A percentile compares a stretch with the other conserved stretches of the same genome.
Evolutionary conservation across 2,888 invertebrate species (phyloP).

Genomic region (Tachina fera): DNA sequence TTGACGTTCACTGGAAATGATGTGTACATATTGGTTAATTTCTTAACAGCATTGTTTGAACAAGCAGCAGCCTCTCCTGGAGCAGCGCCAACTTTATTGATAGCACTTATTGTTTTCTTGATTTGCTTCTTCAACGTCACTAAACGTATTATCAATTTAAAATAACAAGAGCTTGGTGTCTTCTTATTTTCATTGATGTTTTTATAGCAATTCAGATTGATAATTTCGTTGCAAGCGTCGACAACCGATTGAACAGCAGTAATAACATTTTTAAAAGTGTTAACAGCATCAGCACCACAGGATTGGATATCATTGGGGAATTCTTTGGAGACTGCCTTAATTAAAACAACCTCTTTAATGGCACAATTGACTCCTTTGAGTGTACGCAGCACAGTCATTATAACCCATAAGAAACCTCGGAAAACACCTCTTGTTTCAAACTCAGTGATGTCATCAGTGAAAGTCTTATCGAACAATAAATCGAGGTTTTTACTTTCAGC

Average conservation of each 20-base stretch:
- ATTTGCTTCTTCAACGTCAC: slow-evolving; percentile 35
- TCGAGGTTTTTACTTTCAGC: neutral
- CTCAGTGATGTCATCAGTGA: slow-evolving; percentile 23
- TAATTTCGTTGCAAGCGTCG: slow-evolving; percentile 30
- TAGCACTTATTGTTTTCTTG: neutral
- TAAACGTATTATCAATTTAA: slow-evolving; percentile 33
- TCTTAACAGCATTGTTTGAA: slow-evolving; percentile 60
- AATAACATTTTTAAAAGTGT: slow-evolving; percentile 4
- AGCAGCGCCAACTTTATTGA: slow-evolving; percentile 27
- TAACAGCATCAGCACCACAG: slow-evolving; percentile 46
- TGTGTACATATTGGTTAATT: slow-evolving; percentile 73
- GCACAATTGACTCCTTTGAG: slow-evolving; percentile 59
- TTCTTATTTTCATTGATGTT: neutral
- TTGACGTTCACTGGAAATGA: slow-evolving; percentile 73
- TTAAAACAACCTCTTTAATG: slow-evolving; percentile 27
- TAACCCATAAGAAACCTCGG: slow-evolving; percentile 27
- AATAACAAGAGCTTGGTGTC: slow-evolving; percentile 18
- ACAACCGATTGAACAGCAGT: neutral
- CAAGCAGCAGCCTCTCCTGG: slow-evolving; percentile 29
- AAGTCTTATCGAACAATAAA: neutral
- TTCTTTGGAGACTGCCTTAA: slow-evolving; percentile 10
- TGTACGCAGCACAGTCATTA: slow-evolving; percentile 29
- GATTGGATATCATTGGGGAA: slow-evolving; percentile 17
- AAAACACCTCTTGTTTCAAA: neutral
- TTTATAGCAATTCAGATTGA: slow-evolving; percentile 39